Evolutionary conservation across 92 coral and sea anemone genomes (phyloP).

Genomic region (Phenganax subtilis): DNA sequence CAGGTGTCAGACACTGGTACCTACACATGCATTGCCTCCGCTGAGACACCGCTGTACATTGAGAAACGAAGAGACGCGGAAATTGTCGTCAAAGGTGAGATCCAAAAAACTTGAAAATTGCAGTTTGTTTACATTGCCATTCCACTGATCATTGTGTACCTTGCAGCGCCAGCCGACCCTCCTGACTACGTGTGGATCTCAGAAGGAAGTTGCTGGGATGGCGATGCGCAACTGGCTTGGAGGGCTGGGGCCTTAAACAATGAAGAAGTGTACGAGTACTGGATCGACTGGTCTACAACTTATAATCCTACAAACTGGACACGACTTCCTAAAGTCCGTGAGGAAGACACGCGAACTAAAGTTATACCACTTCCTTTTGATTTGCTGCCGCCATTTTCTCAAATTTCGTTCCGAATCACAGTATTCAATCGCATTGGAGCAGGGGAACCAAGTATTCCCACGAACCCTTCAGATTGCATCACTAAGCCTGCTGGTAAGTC

Average conservation of each 20-base stretch:
- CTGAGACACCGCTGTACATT: conserved; percentile 29
- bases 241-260: conserved; percentile 21
- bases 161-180: conserved; percentile 25
- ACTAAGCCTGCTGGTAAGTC: conserved; percentile 26
- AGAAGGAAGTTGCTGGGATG: conserved; percentile 4
- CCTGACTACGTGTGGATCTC: conserved; percentile 13
- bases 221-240: neutral
- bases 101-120: neutral
- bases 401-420: conserved; percentile 30
- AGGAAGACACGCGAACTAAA: conserved; percentile 6
- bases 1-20: conserved; percentile 29
- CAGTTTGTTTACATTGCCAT: neutral
- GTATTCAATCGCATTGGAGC: conserved; percentile 23
- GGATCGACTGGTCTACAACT: conserved; percentile 23
- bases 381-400: conserved; percentile 25
- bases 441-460: conserved; percentile 9
- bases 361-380: neutral
- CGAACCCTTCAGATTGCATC: conserved; percentile 11
- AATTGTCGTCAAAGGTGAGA: conserved; percentile 30
- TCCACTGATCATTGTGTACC: neutral
- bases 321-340: neutral
- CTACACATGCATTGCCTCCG: conserved; percentile 28
- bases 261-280: conserved; percentile 15
- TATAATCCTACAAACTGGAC: conserved; percentile 12
- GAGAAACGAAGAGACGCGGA: conserved; percentile 29